A percentile compares a stretch with the other conserved stretches of the same genome.
Evolutionary conservation across 2,888 invertebrate genomes (phyloP).

Genomic region (Baronia brevicornis): DNA sequence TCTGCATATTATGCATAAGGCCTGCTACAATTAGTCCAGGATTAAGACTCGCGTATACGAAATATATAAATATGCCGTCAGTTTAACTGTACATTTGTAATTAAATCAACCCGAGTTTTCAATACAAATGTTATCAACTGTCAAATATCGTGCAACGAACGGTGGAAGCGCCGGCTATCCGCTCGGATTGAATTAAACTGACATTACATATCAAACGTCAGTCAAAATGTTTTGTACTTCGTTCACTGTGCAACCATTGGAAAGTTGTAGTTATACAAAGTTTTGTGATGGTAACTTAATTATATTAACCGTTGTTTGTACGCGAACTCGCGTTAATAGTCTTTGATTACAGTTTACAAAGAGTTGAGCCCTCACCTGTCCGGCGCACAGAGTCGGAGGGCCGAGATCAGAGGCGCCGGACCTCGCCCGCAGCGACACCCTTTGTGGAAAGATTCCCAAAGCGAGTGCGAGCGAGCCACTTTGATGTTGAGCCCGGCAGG

Average conservation of each 20-base stretch:
- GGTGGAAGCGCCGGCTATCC: slow-evolving; percentile 24
- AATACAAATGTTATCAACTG: slow-evolving; percentile 18
- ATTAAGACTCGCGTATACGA: too few species aligned
- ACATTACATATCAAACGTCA: slow-evolving; percentile 48
- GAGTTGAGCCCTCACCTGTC: slow-evolving; percentile 56
- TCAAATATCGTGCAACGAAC: slow-evolving; percentile 35
- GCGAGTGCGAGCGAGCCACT: slow-evolving; percentile 50
- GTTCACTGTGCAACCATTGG: slow-evolving; percentile 31
- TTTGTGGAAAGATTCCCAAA: slow-evolving; percentile 63
- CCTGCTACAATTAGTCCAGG: too few species aligned
- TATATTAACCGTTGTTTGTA: too few species aligned
- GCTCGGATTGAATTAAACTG: slow-evolving; percentile 55
- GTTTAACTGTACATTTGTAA: too few species aligned
- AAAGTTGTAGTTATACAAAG: too few species aligned
- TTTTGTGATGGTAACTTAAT: too few species aligned
- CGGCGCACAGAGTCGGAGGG: slow-evolving; percentile 36
- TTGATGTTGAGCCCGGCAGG: slow-evolving; percentile 65
- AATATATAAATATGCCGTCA: too few species aligned
- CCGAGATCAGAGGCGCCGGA: slow-evolving; percentile 46
- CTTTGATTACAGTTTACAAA: slow-evolving; percentile 30
- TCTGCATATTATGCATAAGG: too few species aligned
- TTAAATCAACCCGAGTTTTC: slow-evolving; percentile 10
- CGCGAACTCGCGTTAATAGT: slow-evolving; percentile 28
- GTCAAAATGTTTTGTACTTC: slow-evolving; percentile 56
- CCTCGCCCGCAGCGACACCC: slow-evolving; percentile 59